Evolutionary conservation across 2,113 vertebrate species (phyloP), one percentile per base, ranked within the genome.

Genomic region (Phylloscopus trochiloides): DNA sequence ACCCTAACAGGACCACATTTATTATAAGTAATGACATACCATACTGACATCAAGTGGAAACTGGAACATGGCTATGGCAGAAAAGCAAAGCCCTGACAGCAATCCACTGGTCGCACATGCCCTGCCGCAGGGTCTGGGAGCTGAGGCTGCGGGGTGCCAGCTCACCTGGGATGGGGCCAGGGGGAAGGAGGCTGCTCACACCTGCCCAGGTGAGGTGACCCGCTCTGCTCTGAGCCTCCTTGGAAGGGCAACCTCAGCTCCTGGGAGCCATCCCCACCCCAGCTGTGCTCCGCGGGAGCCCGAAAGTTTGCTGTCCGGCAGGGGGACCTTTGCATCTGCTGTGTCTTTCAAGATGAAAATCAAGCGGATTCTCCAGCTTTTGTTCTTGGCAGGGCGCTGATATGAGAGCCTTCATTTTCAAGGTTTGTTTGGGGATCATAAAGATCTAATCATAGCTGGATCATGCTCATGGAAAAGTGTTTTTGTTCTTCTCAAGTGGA

Each of bases 211-310:
- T 0, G 18, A 21, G 14, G 17, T 3, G 67, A 24, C 11, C 15
- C 0, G 4, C 0, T 3, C 13, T 17, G 86, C 51, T 36, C 34
- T 0, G 16, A 34, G 4, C 58, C 36, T 9, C 10, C 34, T 1
- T 0, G 5, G 0, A 6, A 10, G 1, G 31, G 10, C 31, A 16
- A 1, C 0, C 36, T 3, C 38, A 14, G 62, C 51, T 16, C 1
- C 14, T 0, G 15, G 43, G 6, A n/a, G 19, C 0, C 34, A n/a
- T 55, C 50, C 63, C 6, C 20, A 15, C 1, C n/a, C 55, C 54
- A 22, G 50, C 25, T 1, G 34, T 0, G 74, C 59, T 32, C 3
- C 2, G 6, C 4, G 17, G 4, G 2, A 48, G 7, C 34, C 25
- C 36, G 0, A 0, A 68, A 92, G 73, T 87, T 68, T 34, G 58